These are phyloP conservation scores for Antheraea pernyi DNA, from an alignment of 1,140 invertebrate genomes.

Conservation along the genomic window DNA sequence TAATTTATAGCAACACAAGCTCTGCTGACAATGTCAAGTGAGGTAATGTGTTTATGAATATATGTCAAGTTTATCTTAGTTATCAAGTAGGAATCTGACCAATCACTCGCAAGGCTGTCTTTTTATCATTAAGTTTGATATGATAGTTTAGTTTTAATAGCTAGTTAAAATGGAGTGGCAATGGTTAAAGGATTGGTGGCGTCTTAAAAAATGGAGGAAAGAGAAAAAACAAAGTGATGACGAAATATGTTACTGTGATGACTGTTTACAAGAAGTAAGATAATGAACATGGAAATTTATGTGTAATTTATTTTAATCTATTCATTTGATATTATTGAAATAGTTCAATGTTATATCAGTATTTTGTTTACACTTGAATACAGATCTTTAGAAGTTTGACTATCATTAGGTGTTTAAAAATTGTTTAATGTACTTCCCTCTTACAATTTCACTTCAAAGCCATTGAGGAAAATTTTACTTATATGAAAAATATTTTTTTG, in stretches of 20 bases:
- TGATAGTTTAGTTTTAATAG: constrained; percentile 45
- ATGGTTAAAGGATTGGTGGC: constrained; percentile 89
- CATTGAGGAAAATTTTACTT: no score
- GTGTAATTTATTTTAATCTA: constrained; percentile 4
- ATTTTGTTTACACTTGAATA: no score
- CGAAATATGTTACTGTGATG: constrained; percentile 86
- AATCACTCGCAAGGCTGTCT: constrained; percentile 48
- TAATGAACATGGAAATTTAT: constrained; percentile 7
- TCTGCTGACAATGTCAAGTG: constrained; percentile 68
- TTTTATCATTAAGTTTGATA: constrained; percentile 48
- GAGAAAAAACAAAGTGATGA: constrained; percentile 79
- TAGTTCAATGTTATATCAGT: not conserved
- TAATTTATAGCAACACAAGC: constrained; percentile 40
- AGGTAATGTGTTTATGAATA: constrained; percentile 69
- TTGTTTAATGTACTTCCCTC: no score
- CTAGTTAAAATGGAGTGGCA: constrained; percentile 84
- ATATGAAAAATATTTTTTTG: no score
- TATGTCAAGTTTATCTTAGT: constrained; percentile 69
- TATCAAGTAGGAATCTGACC: constrained; percentile 58
- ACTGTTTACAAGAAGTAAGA: constrained; percentile 83
- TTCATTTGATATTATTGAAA: not conserved
- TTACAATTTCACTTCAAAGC: no score
- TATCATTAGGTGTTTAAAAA: no score
- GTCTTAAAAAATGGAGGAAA: constrained; percentile 84
- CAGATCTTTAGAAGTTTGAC: no score